Evolutionary conservation across 2,113 vertebrate species (phyloP).

Genomic region (Macaca nemestrina): DNA sequence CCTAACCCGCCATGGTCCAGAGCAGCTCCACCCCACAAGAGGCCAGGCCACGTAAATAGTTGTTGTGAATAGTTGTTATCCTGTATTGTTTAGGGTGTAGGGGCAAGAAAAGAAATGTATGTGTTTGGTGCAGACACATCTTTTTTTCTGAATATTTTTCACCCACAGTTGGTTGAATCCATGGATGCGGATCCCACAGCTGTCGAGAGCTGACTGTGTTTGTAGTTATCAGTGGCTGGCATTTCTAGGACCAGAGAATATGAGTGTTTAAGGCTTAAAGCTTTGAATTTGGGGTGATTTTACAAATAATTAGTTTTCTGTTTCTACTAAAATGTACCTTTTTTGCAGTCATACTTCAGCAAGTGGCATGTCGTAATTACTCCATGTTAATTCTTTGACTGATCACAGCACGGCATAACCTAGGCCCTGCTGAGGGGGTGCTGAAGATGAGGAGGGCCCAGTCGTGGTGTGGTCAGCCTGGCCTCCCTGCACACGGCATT

Average conservation of each 20-base stretch:
- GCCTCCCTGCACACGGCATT: background rate
- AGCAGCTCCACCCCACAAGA: background rate
- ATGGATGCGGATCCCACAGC: background rate
- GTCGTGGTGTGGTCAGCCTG: background rate
- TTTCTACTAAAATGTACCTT: background rate
- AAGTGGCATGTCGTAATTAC: background rate
- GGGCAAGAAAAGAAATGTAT: no score
- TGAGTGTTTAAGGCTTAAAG: background rate
- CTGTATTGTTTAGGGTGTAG: background rate
- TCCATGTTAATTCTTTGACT: fast-evolving
- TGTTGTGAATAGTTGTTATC: no score
- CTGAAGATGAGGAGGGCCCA: background rate
- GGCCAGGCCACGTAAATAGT: background rate
- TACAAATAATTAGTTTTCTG: background rate
- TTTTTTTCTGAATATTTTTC: background rate
- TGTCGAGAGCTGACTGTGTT: background rate
- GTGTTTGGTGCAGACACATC: background rate
- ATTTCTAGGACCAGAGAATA: background rate
- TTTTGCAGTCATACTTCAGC: background rate
- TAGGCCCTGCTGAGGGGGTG: no score
- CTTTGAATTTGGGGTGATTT: background rate
- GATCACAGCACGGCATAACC: fast-evolving
- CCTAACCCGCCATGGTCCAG: background rate
- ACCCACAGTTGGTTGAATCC: background rate
- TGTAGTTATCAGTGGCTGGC: background rate